Conservation (phyloP, 2,888 invertebrate genomes). For the Thecocarcelia acutangulata region DNA sequence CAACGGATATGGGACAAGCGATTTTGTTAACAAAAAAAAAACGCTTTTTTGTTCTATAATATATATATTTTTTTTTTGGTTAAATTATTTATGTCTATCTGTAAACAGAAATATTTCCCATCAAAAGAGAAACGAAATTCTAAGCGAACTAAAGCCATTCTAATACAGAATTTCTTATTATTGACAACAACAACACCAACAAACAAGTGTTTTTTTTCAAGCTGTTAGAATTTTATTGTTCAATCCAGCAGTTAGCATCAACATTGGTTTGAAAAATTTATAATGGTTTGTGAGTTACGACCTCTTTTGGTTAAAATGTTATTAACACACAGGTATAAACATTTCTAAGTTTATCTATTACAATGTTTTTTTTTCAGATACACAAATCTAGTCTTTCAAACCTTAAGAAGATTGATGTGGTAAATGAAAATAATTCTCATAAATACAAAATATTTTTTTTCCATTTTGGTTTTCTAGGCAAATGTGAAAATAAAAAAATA, state of each 20-base stretch:
- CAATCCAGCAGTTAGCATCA: neutral
- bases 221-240: conserved; percentile 37
- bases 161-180: neutral
- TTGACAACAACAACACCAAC: conserved; percentile 1
- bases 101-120: neutral
- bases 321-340: conserved; percentile 32
- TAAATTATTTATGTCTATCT: no score
- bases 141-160: conserved; percentile 12
- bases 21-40: no score
- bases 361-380: neutral
- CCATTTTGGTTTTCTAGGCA: conserved; percentile 11
- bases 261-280: neutral
- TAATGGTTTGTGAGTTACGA: conserved; percentile 31
- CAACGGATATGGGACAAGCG: no score
- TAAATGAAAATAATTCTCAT: conserved; percentile 38
- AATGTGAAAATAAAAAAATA: neutral
- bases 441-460: conserved; percentile 16
- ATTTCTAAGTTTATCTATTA: neutral
- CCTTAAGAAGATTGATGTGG: conserved; percentile 48
- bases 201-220: conserved; percentile 39
- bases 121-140: conserved; percentile 7
- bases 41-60: no score
- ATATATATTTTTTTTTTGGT: no score
- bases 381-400: conserved; percentile 25
- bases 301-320: conserved; percentile 48